Evolutionary conservation across 2,797 vertebrate species (phyloP).

Genomic region (Menidia menidia): DNA sequence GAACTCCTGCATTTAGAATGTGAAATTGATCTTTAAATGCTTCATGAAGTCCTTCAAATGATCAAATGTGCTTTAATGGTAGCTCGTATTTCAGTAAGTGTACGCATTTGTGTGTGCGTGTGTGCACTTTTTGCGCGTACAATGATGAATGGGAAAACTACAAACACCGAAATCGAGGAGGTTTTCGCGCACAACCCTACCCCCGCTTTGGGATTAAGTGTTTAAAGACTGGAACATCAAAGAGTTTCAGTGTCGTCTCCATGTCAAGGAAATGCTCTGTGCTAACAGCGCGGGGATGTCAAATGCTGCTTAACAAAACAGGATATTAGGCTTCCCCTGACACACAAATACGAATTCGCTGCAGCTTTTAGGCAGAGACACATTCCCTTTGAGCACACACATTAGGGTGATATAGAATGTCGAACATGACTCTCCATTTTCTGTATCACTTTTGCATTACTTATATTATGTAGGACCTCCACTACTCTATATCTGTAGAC

Average conservation of each 20-base stretch:
- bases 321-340: conserved; percentile 60
- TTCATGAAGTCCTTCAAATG: too few relatives aligned
- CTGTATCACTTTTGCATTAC: neutral
- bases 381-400: neutral
- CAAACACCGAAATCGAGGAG: conserved; percentile 61
- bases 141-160: conserved; percentile 13
- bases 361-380: neutral
- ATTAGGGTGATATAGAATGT: neutral
- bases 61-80: neutral
- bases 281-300: conserved; percentile 70
- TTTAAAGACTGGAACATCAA: conserved; percentile 80
- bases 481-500: neutral
- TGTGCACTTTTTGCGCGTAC: neutral
- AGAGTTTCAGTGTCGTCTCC: conserved; percentile 69
- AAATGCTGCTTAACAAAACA: conserved; percentile 61
- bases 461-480: neutral
- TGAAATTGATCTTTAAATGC: neutral
- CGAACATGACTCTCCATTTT: conserved; percentile 6
- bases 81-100: neutral
- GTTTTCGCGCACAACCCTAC: conserved; percentile 59
- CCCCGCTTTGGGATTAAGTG: conserved; percentile 75
- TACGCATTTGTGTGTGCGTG: neutral
- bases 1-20: neutral
- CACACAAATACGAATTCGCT: conserved; percentile 25
- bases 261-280: conserved; percentile 58